Conservation (phyloP, 1,140 invertebrate species). For the Drosophila trapezifrons region DNA sequence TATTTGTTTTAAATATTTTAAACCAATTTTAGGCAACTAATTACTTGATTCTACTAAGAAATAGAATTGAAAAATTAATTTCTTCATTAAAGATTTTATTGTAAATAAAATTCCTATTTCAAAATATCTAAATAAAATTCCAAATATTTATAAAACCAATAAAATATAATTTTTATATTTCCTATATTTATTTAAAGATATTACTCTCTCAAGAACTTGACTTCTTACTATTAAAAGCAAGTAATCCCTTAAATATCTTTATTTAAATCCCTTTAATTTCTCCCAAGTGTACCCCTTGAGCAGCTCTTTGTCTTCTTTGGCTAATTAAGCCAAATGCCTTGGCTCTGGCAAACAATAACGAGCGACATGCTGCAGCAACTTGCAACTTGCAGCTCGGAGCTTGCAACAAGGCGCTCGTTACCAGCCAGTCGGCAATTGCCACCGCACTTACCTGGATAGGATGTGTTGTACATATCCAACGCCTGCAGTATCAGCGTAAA, state of each 20-base stretch:
- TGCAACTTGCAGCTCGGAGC: slow-evolving; percentile 24
- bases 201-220: too few relatives aligned
- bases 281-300: slow-evolving; percentile 10
- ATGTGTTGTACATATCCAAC: slow-evolving; percentile 91
- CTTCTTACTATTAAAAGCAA: too few relatives aligned
- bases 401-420: slow-evolving; percentile 28
- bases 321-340: slow-evolving; percentile 77
- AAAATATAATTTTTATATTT: too few relatives aligned
- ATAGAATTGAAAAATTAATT: too few relatives aligned
- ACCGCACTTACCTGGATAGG: slow-evolving; percentile 87
- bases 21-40: neutral
- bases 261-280: neutral
- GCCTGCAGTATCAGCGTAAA: slow-evolving; percentile 96
- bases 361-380: slow-evolving; percentile 31
- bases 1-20: neutral
- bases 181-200: too few relatives aligned
- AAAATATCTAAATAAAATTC: too few relatives aligned
- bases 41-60: neutral
- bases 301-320: slow-evolving; percentile 22
- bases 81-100: too few relatives aligned
- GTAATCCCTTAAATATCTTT: too few relatives aligned
- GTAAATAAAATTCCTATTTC: too few relatives aligned
- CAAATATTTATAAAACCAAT: too few relatives aligned
- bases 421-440: slow-evolving; percentile 60
- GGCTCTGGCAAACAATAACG: slow-evolving; percentile 46